Conservation (phyloP, 2,797 vertebrate genomes). For the Alosa sapidissima region DNA sequence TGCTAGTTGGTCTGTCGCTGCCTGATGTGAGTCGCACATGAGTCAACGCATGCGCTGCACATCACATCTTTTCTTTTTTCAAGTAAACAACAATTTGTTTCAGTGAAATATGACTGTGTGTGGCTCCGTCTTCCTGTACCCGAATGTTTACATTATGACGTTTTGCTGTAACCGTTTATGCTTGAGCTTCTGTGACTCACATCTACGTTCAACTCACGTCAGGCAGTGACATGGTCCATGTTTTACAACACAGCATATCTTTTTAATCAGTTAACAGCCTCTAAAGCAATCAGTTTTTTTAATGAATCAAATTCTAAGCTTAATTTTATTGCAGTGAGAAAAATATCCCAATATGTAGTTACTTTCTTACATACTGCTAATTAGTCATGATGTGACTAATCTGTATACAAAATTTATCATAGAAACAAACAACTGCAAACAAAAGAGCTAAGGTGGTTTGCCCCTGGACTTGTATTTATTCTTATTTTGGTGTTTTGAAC, state of each 20-base stretch:
- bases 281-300: too few relatives aligned
- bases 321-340: not conserved
- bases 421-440: not conserved
- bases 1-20: not conserved
- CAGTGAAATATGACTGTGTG: too few relatives aligned
- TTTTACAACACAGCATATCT: constrained; percentile 3
- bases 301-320: not conserved
- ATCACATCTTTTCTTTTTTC: too few relatives aligned
- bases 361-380: not conserved
- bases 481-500: constrained; percentile 22
- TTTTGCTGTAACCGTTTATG: too few relatives aligned
- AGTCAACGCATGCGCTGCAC: too few relatives aligned
- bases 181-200: too few relatives aligned
- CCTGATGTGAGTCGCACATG: too few relatives aligned
- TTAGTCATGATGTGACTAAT: not conserved
- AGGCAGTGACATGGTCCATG: not conserved
- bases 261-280: not conserved
- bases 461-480: not conserved
- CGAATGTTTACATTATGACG: too few relatives aligned
- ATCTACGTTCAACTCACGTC: too few relatives aligned
- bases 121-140: too few relatives aligned
- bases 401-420: not conserved
- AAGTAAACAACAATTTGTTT: too few relatives aligned
- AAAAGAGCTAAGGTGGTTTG: not conserved
- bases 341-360: not conserved